Evolutionary conservation across 2,888 invertebrate genomes (phyloP).

Genomic region (Phyto melanocephala): DNA sequence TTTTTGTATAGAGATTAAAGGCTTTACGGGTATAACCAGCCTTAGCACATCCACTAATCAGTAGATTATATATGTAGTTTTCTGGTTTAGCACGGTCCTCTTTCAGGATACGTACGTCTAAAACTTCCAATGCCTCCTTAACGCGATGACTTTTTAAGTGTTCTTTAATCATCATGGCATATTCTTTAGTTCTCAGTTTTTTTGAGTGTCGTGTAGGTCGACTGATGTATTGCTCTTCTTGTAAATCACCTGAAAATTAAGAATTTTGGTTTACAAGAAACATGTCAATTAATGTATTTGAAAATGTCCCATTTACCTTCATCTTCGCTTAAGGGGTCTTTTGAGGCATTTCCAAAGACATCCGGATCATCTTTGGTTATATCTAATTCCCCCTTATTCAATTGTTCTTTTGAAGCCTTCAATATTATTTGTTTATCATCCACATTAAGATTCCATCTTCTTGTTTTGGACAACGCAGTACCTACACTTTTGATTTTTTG

Average conservation of each 20-base stretch:
- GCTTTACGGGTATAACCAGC: conserved; percentile 92
- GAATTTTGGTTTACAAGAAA: neutral
- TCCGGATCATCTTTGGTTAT: conserved; percentile 68
- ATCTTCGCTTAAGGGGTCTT: conserved; percentile 55
- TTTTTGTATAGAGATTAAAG: conserved; percentile 89
- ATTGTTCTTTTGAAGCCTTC: neutral
- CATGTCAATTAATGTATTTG: neutral
- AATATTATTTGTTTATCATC: neutral
- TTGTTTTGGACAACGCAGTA: neutral
- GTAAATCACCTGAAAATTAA: conserved; percentile 80
- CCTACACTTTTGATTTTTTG: neutral
- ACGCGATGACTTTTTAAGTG: conserved; percentile 83
- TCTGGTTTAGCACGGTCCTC: conserved; percentile 89
- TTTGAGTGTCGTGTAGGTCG: conserved; percentile 79
- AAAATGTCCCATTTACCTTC: conserved; percentile 47
- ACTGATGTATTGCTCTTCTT: conserved; percentile 81
- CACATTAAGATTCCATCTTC: neutral
- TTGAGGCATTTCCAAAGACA: conserved; percentile 70
- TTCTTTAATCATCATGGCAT: conserved; percentile 85
- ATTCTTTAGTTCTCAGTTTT: conserved; percentile 83
- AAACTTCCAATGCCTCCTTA: conserved; percentile 87
- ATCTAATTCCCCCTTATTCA: neutral
- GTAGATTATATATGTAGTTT: conserved; percentile 87
- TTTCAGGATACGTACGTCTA: conserved; percentile 88
- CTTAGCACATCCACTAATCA: conserved; percentile 90